Evolutionary conservation across 2,888 invertebrate genomes (phyloP).

Genomic region (Athalia rosae): DNA sequence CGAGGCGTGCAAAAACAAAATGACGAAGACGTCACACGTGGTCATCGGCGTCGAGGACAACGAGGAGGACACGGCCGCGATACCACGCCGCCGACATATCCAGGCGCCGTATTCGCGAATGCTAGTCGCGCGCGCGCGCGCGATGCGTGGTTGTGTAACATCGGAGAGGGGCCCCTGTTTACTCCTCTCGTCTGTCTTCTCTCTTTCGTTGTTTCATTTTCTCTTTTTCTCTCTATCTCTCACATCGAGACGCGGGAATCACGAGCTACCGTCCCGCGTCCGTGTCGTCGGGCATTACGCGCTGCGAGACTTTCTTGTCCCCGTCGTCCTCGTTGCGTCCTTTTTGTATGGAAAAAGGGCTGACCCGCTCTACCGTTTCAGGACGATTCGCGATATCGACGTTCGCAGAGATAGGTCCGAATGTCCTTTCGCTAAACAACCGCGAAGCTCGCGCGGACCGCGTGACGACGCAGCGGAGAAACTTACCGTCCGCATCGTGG

Average conservation of each 20-base stretch:
- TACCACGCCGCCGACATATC: not conserved
- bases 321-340: too few relatives aligned
- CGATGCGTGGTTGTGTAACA: constrained; percentile 25
- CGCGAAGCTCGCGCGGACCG: too few relatives aligned
- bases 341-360: too few relatives aligned
- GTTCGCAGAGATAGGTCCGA: too few relatives aligned
- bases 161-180: constrained; percentile 33
- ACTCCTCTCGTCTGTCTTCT: constrained; percentile 19
- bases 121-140: constrained; percentile 37
- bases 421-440: too few relatives aligned
- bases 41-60: constrained; percentile 21
- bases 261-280: not conserved
- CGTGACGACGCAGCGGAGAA: too few relatives aligned
- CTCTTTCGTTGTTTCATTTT: constrained; percentile 12
- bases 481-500: too few relatives aligned
- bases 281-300: not conserved
- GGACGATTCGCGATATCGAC: too few relatives aligned
- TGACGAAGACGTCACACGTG: not conserved
- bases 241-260: not conserved
- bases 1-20: not conserved
- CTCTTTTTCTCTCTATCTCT: not conserved
- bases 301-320: too few relatives aligned
- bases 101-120: constrained; percentile 11
- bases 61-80: not conserved
- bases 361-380: too few relatives aligned